Base-by-base conservation (phyloP, 2,888 invertebrate species). In the Drosophila borborema region DNA sequence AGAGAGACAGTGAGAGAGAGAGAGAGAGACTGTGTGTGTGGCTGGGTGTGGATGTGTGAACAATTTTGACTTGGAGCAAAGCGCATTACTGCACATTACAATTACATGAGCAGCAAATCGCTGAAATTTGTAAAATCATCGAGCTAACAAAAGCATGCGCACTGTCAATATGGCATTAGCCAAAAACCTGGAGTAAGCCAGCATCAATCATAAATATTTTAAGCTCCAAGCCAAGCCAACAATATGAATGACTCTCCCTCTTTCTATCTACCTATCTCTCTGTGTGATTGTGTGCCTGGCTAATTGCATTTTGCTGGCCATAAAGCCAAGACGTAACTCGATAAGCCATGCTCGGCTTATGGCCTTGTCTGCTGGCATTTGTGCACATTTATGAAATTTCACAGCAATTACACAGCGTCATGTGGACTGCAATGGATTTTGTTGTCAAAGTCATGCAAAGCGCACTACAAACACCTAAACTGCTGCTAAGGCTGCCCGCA, bases 161-260 rank as follows among this genome's bases (percentile, higher is more conserved):
- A 38, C 74, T 81, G 80, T 72, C 83, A 80, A 83, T 81, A 62
- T 61, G 72, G 75, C 66, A 77, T 71, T 82, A 75, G 55, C 73
- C 28, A 63, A 78, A 80, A 67, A 46, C 74, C 53, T 64, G 54
- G 23, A n/a, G 40, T 66, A 48, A 60, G 61, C 49, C 60, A 81
- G 81, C 84, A 84, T 84, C 87, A 84, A 84, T 84, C 84, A 84
- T 87, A 85, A 82, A 85, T 75, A 69, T 70, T 56, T 43, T 56
- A 56, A 56, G 56, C 56, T 56, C 18, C 56, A 41, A 56, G 34
- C 14, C 18, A 28, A 40, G 56, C 41, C 10, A 56, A 43, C 56
- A 41, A 43, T 41, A 43, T 31, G 40, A 18, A 56, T 18, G 41
- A 14, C 18, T 41, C 28, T 41, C n/a, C 18, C 66, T 72, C 61